Evolutionary conservation across 2,797 vertebrate species (phyloP).

Genomic region (Podargus strigoides): DNA sequence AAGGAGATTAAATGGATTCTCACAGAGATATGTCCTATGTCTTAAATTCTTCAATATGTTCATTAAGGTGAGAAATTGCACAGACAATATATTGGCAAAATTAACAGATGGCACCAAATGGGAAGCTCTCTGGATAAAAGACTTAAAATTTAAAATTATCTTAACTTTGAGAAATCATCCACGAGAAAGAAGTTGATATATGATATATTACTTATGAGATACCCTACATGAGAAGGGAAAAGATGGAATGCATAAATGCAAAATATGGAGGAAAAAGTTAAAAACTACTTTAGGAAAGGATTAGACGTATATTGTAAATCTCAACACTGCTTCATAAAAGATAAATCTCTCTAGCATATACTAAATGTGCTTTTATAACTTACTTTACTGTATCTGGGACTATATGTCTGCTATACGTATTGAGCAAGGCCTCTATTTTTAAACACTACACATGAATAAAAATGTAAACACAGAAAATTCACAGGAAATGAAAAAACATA

Average conservation of each 20-base stretch:
- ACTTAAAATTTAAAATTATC: neutral
- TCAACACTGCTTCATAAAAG: neutral
- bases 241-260: neutral
- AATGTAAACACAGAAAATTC: neutral
- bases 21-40: rapidly evolving
- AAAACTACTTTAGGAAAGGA: neutral
- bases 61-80: neutral
- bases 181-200: neutral
- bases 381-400: neutral
- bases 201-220: neutral
- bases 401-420: neutral
- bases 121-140: neutral
- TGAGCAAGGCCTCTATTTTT: neutral
- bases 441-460: neutral
- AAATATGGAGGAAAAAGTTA: neutral
- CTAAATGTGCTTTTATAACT: neutral
- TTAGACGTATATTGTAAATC: neutral
- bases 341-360: neutral
- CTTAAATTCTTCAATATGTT: neutral
- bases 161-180: neutral
- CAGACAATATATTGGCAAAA: neutral
- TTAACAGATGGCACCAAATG: neutral
- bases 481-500: neutral
- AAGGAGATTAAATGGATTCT: neutral
- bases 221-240: neutral